These are phyloP conservation scores for Drosophila micromelanica DNA, from an alignment of 1,140 invertebrate species.

Conservation along the genomic window DNA sequence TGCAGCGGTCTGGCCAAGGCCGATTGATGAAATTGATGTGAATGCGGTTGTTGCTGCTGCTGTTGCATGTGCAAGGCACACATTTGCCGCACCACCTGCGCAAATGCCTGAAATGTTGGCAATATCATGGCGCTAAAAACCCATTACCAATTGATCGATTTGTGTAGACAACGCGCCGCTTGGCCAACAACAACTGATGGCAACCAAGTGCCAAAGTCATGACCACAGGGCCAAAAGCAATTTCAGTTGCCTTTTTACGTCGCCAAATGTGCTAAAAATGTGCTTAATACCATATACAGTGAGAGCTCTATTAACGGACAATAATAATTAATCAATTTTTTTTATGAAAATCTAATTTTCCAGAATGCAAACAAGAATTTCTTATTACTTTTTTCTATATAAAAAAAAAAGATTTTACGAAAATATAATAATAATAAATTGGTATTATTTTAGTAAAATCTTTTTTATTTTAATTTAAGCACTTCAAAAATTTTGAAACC, in stretches of 20 bases:
- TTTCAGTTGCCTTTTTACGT: not conserved
- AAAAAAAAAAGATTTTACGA: too few relatives aligned
- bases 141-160: slow-evolving; percentile 48
- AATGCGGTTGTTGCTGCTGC: slow-evolving; percentile 40
- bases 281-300: slow-evolving; percentile 36
- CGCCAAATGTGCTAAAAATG: slow-evolving; percentile 24
- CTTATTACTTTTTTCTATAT: too few relatives aligned
- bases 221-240: slow-evolving; percentile 55
- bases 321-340: too few relatives aligned
- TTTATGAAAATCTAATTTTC: too few relatives aligned
- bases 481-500: too few relatives aligned
- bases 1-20: slow-evolving; percentile 37
- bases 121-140: slow-evolving; percentile 54
- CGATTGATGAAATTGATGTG: slow-evolving; percentile 46
- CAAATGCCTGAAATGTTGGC: slow-evolving; percentile 72
- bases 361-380: too few relatives aligned
- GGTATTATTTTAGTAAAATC: too few relatives aligned
- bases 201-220: slow-evolving; percentile 64
- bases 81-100: slow-evolving; percentile 66
- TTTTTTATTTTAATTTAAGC: too few relatives aligned
- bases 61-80: slow-evolving; percentile 59
- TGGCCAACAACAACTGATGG: slow-evolving; percentile 52
- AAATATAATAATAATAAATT: too few relatives aligned
- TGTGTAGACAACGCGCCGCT: slow-evolving; percentile 8
- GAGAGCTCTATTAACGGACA: too few relatives aligned